Conservation (phyloP, 2,113 vertebrate genomes). For the Peucedramus taeniatus region DNA sequence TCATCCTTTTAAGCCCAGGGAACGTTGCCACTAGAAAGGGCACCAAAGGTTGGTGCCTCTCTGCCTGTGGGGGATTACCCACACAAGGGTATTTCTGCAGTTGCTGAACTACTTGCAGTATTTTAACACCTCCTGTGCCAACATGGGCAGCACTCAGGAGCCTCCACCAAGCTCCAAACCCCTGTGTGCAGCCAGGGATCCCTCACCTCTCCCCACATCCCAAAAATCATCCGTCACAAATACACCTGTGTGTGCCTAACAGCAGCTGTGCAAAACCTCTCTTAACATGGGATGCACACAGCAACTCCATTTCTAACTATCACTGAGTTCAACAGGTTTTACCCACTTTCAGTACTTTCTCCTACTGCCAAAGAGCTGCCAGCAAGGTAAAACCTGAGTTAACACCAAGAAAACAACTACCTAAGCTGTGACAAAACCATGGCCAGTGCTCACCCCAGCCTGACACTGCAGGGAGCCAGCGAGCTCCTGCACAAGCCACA, state of each 20-base stretch:
- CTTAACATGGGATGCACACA: not conserved
- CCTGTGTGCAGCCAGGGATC: accelerated
- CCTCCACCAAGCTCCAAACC: not conserved
- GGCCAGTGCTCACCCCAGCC: not conserved
- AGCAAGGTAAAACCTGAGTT: not conserved
- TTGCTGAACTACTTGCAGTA: not conserved
- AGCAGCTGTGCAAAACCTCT: not conserved
- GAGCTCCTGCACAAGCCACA: not conserved
- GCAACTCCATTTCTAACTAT: not conserved
- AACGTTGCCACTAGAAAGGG: not conserved
- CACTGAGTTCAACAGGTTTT: not conserved
- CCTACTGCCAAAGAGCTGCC: not conserved
- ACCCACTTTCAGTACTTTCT: not conserved
- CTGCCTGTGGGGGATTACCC: not conserved
- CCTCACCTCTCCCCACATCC: not conserved
- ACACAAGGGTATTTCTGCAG: not conserved
- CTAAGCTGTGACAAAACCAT: not conserved
- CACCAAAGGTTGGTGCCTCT: not conserved
- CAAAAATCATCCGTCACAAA: not conserved
- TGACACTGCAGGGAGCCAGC: not conserved
- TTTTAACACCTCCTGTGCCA: not conserved
- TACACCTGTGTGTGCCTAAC: accelerated
- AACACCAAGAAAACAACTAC: not conserved
- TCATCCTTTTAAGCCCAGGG: constrained; percentile 3
- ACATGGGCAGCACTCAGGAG: not conserved